phyloP scores from a whole-genome alignment of 1,140 invertebrate genomes.

The Piezodorus guildinii region DNA sequence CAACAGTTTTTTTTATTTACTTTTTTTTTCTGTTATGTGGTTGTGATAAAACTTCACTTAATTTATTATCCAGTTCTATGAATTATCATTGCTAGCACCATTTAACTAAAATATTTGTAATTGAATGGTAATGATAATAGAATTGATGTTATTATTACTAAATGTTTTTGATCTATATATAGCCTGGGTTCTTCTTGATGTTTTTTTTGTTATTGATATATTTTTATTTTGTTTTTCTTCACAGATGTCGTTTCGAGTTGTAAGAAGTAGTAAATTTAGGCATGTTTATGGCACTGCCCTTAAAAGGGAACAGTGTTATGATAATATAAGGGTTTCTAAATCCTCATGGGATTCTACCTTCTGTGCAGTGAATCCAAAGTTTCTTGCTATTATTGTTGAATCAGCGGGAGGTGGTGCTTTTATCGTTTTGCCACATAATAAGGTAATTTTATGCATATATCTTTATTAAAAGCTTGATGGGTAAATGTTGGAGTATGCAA shows the following conservation, averaged over 20 bases:
- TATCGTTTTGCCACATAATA: conserved; percentile 90
- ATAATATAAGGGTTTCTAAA: conserved; percentile 96
- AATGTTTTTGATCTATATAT: too few relatives aligned
- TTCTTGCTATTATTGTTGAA: conserved; percentile 96
- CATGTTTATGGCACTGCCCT: conserved; percentile 95
- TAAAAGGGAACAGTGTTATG: conserved; percentile 97
- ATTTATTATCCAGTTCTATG: too few relatives aligned
- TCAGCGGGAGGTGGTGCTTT: conserved; percentile 97
- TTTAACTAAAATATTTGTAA: too few relatives aligned
- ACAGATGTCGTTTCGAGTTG: conserved; percentile 86
- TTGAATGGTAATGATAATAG: too few relatives aligned
- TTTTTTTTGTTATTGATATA: background rate
- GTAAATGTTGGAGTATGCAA: too few relatives aligned
- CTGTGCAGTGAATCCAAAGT: conserved; percentile 98
- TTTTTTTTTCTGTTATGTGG: too few relatives aligned
- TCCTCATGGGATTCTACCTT: conserved; percentile 98
- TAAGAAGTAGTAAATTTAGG: conserved; percentile 93
- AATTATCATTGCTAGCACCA: too few relatives aligned
- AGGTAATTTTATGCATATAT: conserved; percentile 48
- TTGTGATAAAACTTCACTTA: too few relatives aligned
- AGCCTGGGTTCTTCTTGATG: too few relatives aligned
- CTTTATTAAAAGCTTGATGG: background rate
- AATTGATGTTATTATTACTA: too few relatives aligned
- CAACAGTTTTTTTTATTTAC: too few relatives aligned
- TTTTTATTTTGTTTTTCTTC: conserved; percentile 5